Percentiles rank a stretch among this genome's conserved stretches.
Evolutionary conservation across 2,797 vertebrate genomes (phyloP).

Genomic region (Anguilla pacifica): DNA sequence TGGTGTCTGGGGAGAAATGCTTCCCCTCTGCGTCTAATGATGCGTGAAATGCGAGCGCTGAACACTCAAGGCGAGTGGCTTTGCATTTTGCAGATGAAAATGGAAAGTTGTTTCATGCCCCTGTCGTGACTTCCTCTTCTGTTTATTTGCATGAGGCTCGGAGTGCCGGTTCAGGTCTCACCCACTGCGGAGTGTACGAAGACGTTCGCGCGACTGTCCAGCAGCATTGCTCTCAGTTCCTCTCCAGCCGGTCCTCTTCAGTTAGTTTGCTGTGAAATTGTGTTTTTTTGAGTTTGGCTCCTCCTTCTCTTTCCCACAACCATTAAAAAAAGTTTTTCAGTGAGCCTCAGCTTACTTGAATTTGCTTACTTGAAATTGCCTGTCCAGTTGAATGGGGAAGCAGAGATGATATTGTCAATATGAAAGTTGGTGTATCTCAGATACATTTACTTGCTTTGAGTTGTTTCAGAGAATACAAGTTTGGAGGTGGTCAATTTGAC

Average conservation of each 20-base stretch:
- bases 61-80: not conserved
- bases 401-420: not conserved
- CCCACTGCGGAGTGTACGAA: not conserved
- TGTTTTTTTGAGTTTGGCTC: not conserved
- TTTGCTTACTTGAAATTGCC: not conserved
- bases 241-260: not conserved
- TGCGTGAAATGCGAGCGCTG: not conserved
- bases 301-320: not conserved
- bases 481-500: not conserved
- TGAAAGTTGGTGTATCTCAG: not conserved
- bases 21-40: not conserved
- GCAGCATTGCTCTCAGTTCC: not conserved
- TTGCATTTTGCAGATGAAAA: constrained; percentile 2
- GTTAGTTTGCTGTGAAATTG: not conserved
- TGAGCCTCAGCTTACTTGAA: not conserved
- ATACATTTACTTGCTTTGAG: not conserved
- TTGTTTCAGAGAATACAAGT: not conserved
- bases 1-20: not conserved
- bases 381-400: not conserved
- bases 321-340: not conserved
- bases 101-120: not conserved
- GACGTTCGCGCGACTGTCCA: not conserved
- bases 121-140: not conserved
- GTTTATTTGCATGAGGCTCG: not conserved
- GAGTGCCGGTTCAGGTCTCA: not conserved